These are phyloP conservation scores for Acanthosepion esculentum DNA, from an alignment of 2,888 invertebrate genomes.

Conservation along the genomic window DNA sequence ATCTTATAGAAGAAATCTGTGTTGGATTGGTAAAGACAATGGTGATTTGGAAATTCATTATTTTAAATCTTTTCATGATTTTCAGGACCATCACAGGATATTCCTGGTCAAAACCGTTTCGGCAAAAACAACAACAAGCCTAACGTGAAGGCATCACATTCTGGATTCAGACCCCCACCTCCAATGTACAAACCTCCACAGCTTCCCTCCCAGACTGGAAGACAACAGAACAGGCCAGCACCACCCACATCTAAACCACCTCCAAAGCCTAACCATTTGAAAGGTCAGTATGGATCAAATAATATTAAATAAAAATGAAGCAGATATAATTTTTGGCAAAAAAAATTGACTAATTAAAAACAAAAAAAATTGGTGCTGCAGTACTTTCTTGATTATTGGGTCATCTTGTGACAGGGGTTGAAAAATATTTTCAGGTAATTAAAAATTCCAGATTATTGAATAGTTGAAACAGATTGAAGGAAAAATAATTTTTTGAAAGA, in stretches of 20 bases:
- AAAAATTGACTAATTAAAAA: no score
- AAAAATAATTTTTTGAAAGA: no score
- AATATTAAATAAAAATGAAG: no score
- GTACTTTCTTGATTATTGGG: no score
- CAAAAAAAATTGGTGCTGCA: no score
- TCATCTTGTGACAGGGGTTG: no score
- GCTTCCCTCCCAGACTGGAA: neutral
- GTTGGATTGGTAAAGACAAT: no score
- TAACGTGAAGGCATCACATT: neutral
- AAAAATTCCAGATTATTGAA: no score
- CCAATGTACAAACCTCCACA: neutral
- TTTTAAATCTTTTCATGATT: neutral
- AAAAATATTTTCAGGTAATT: no score
- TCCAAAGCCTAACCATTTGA: neutral
- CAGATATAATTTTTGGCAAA: no score
- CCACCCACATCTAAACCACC: slow-evolving; percentile 8
- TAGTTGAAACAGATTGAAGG: no score
- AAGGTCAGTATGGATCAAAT: neutral
- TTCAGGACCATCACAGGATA: neutral
- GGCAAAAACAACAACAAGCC: neutral
- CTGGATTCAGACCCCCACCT: neutral
- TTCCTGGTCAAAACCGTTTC: neutral
- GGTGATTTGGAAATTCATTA: neutral
- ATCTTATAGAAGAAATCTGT: no score
- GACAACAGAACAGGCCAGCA: neutral